Evolutionary conservation across 2,797 vertebrate species (phyloP), one percentile per base, ranked within the genome.

Genomic region (Fratercula arctica): DNA sequence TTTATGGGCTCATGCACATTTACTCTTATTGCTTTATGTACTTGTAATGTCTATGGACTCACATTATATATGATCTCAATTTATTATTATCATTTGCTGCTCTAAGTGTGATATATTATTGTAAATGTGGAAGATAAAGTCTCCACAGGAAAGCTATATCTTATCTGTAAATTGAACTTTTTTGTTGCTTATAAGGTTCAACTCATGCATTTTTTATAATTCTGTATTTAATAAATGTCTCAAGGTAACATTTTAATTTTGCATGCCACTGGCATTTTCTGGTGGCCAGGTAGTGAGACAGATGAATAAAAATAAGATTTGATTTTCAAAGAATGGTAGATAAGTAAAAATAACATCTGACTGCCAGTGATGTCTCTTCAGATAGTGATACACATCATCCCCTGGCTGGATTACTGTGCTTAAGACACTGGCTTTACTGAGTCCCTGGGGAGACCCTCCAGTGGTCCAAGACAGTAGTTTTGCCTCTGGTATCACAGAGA

Each of bases 311-410:
- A 86, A 61, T 20, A 84, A 75, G 60, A 69, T 92, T 84, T 91
- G 41, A 54, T 89, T 95, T 94, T 95, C 68, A 56, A 87, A 61
- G 35, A 76, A n/a, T 50, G 20, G n/a, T 73, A 60, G 78, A 57
- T 72, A 91, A 94, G 85, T 94, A 80, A 94, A 96, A 96, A 95
- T 95, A 93, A 84, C 46, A 33, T 89, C 81, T 75, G 82, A 81
- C 35, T 96, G 43, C 66, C 43, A 91, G 35, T 72, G 66, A 81
- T 91, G 45, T 84, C 79, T 95, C 77, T 94, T 96, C 77, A 93
- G 46, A 90, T 87, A 90, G 79, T 74, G 90, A 91, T 51, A 61
- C 13, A 53, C n/a, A 18, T 88, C 92, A 89, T 92, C 60, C 68
- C 48, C 53, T 80, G 76, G 39, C 68, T 75, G 56, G 70, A 82